These are phyloP conservation scores for Ceratina japonica DNA, from an alignment of 1,140 invertebrate genomes.

Conservation along the genomic window DNA sequence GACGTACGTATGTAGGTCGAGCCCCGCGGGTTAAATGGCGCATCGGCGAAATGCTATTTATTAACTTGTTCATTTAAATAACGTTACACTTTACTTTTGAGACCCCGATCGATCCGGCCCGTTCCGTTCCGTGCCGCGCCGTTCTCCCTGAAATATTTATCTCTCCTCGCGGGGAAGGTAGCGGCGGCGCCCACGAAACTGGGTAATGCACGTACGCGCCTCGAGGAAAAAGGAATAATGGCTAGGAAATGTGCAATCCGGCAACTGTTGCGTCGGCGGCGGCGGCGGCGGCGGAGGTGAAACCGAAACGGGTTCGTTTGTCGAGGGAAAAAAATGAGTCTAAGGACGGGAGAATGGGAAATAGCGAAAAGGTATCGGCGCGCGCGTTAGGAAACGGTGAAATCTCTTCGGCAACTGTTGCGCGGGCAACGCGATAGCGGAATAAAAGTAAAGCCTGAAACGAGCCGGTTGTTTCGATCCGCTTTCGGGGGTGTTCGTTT, in stretches of 20 bases:
- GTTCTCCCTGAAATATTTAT: not conserved
- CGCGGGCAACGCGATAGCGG: not conserved
- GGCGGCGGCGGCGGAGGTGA: too few species aligned
- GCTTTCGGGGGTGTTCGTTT: not conserved
- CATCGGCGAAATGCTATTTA: conserved; percentile 25
- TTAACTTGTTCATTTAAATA: conserved; percentile 21
- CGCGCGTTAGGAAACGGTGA: not conserved
- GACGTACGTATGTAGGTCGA: conserved; percentile 26
- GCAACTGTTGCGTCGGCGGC: too few species aligned
- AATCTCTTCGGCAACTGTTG: not conserved
- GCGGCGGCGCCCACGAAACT: too few species aligned
- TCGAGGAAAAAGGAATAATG: too few species aligned
- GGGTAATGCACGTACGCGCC: too few species aligned
- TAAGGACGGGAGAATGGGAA: not conserved
- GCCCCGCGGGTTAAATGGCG: not conserved
- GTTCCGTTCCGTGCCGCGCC: not conserved
- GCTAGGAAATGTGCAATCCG: too few species aligned
- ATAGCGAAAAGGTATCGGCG: not conserved
- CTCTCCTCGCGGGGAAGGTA: too few species aligned
- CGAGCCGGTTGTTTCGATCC: conserved; percentile 66
- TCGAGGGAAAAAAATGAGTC: too few species aligned
- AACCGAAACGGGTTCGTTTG: too few species aligned
- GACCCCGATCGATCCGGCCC: not conserved
- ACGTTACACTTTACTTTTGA: conserved; percentile 11
- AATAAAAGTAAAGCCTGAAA: conserved; percentile 51